Conservation (phyloP, 2,888 invertebrate species). For the Pachydiplax longipennis region DNA sequence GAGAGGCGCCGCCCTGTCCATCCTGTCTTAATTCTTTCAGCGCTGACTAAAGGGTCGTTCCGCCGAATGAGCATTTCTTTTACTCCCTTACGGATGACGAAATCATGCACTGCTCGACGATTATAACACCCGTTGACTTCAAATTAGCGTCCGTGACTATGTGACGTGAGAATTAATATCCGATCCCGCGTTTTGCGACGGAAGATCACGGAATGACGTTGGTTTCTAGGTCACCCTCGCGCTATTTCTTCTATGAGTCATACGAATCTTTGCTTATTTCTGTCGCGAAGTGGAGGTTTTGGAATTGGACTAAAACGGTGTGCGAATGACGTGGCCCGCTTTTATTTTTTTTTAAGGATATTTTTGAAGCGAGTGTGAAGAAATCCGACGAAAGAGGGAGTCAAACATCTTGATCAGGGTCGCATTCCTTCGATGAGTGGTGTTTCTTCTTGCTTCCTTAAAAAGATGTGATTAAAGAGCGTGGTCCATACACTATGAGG, state of each 20-base stretch:
- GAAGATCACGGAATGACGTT: background rate
- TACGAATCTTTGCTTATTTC: background rate
- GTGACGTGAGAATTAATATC: background rate
- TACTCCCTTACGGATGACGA: background rate
- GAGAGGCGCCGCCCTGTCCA: background rate
- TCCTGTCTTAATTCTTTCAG: background rate
- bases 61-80: background rate
- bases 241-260: background rate
- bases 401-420: too few species aligned
- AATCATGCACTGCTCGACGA: background rate
- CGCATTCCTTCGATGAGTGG: too few species aligned
- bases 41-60: background rate
- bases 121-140: background rate
- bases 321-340: too few species aligned
- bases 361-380: too few species aligned
- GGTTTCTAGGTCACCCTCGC: background rate
- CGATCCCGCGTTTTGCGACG: background rate
- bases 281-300: background rate
- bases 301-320: too few species aligned
- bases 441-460: too few species aligned
- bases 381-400: too few species aligned
- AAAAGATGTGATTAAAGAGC: too few species aligned
- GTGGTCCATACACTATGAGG: too few species aligned
- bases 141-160: background rate
- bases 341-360: too few species aligned